Evolutionary conservation across 2,888 invertebrate species (phyloP).

Genomic region (Drosophila tanythrix): DNA sequence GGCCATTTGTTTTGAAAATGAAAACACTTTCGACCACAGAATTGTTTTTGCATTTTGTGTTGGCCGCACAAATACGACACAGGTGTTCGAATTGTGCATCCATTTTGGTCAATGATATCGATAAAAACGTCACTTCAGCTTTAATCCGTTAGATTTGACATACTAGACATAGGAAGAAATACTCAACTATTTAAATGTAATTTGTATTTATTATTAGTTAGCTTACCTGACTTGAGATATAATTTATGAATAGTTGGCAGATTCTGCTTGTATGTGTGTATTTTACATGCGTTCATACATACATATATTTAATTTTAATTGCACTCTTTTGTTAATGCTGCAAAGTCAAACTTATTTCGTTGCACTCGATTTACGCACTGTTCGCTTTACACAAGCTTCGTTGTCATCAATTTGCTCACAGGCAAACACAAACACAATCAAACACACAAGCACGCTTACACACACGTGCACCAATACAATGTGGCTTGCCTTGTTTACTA

Average conservation of each 20-base stretch:
- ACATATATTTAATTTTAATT: constrained; percentile 49
- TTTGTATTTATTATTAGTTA: neutral
- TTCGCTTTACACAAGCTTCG: constrained; percentile 48
- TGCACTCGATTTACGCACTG: constrained; percentile 50
- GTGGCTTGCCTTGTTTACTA: constrained; percentile 66
- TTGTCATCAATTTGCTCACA: constrained; percentile 51
- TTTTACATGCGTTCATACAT: constrained; percentile 5
- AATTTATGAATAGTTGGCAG: constrained; percentile 3
- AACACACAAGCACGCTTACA: constrained; percentile 20
- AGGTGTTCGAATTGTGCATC: constrained; percentile 80
- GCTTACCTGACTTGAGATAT: constrained; percentile 14
- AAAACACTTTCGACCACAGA: constrained; percentile 82
- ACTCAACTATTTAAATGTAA: neutral
- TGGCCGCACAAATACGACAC: constrained; percentile 82
- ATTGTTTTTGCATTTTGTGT: constrained; percentile 78
- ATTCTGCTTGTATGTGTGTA: neutral
- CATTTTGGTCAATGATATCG: constrained; percentile 54
- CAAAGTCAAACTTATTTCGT: constrained; percentile 42
- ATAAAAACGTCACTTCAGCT: constrained; percentile 1
- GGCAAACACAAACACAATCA: constrained; percentile 16
- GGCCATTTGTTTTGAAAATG: constrained; percentile 78
- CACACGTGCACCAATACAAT: constrained; percentile 39
- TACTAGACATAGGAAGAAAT: constrained; percentile 15
- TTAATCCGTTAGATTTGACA: constrained; percentile 3
- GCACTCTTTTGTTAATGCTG: constrained; percentile 37